phyloP scores from a whole-genome alignment of 2,888 invertebrate genomes.

The Perithous albicinctus region DNA sequence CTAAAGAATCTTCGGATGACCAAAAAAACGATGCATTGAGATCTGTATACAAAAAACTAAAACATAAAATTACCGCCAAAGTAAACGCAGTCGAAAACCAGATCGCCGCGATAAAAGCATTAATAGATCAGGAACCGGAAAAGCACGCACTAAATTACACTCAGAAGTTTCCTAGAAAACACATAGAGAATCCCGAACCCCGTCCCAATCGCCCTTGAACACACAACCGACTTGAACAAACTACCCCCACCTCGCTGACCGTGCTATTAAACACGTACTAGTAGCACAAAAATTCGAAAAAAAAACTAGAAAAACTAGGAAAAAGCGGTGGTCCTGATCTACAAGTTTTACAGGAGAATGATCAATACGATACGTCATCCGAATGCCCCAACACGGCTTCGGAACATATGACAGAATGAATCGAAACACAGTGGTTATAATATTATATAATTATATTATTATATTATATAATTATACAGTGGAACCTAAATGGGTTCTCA shows the following conservation, averaged over 20 bases:
- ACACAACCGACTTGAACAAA: neutral
- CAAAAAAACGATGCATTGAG: no score
- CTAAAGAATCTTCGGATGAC: no score
- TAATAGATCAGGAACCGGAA: neutral
- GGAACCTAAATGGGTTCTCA: constrained; percentile 52
- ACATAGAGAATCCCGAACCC: neutral
- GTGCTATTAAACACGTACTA: neutral
- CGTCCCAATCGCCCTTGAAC: neutral
- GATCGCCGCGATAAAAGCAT: neutral
- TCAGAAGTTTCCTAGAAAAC: neutral
- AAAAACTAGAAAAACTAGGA: neutral
- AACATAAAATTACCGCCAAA: no score
- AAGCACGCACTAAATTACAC: neutral
- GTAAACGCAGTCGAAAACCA: no score
- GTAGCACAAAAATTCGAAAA: neutral
- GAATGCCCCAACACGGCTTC: neutral
- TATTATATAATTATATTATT: no score
- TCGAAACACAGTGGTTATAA: neutral
- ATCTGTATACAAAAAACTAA: no score
- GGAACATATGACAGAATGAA: neutral
- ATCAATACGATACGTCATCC: neutral
- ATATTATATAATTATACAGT: constrained; percentile 38
- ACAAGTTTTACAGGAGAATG: neutral
- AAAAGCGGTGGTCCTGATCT: neutral
- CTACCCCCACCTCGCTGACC: neutral